phyloP scores from a whole-genome alignment of 2,113 vertebrate genomes.

The Typhlomys cinereus region DNA sequence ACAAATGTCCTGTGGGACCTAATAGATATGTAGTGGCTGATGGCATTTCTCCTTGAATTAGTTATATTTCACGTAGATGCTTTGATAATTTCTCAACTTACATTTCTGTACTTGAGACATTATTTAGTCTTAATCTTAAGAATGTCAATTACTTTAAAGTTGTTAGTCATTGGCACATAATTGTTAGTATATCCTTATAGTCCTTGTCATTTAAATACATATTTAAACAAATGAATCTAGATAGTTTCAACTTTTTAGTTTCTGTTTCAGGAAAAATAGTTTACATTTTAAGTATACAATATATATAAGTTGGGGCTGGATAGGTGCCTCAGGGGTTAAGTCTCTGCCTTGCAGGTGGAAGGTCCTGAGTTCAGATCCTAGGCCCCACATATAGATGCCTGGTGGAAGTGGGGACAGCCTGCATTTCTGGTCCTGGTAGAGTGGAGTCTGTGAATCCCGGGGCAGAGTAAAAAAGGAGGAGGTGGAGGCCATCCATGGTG shows the following conservation, averaged over 20 bases:
- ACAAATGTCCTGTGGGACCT: too few species aligned
- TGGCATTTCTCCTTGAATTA: neutral
- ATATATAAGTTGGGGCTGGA: neutral
- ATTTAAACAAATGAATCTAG: neutral
- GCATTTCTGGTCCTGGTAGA: too few species aligned
- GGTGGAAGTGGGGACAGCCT: too few species aligned
- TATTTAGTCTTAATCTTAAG: conserved; percentile 13
- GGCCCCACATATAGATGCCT: too few species aligned
- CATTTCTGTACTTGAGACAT: neutral
- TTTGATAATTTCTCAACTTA: conserved; percentile 25
- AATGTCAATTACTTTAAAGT: neutral
- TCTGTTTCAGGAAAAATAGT: conserved; percentile 22
- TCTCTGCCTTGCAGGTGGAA: too few species aligned
- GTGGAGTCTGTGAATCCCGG: too few species aligned
- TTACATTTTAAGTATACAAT: neutral
- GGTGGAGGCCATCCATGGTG: too few species aligned
- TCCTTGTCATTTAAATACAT: neutral
- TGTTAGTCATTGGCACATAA: neutral
- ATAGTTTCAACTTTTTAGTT: neutral
- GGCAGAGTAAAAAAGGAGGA: too few species aligned
- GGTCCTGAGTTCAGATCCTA: too few species aligned
- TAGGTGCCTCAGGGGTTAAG: too few species aligned
- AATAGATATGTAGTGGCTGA: neutral
- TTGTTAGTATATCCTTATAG: too few species aligned
- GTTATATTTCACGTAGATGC: neutral